A percentile compares a stretch with the other conserved stretches of the same genome.
phyloP scores from a whole-genome alignment of 2,888 invertebrate species.

The Ceraclea dissimilis region DNA sequence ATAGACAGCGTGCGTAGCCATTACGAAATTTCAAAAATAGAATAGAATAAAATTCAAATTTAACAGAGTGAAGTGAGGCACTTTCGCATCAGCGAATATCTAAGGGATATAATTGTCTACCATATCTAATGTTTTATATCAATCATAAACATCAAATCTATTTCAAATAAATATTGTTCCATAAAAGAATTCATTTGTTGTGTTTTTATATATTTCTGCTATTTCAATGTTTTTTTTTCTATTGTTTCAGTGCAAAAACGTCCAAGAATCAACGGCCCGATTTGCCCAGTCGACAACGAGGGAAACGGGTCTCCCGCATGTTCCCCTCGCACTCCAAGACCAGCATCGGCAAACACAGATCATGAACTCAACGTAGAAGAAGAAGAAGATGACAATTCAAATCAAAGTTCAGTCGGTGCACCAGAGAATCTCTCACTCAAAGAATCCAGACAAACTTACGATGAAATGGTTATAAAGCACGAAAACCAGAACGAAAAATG shows the following conservation, averaged over 20 bases:
- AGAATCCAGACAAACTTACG: conserved; percentile 47
- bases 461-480: conserved; percentile 44
- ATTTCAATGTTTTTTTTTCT: neutral
- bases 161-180: too few species aligned
- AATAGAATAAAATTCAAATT: too few species aligned
- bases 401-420: conserved; percentile 47
- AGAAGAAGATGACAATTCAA: conserved; percentile 42
- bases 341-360: conserved; percentile 39
- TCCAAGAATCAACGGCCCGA: conserved; percentile 38
- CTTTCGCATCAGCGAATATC: too few species aligned
- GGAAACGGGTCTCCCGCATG: conserved; percentile 31
- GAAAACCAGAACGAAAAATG: conserved; percentile 43
- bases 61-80: too few species aligned
- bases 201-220: too few species aligned
- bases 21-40: too few species aligned
- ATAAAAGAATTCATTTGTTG: too few species aligned
- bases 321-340: conserved; percentile 39
- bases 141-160: too few species aligned
- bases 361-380: conserved; percentile 51
- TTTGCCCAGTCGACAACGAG: conserved; percentile 32
- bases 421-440: conserved; percentile 80
- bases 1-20: too few species aligned
- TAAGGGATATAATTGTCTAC: too few species aligned
- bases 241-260: conserved; percentile 42
- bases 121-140: too few species aligned